Base-by-base conservation (phyloP, 2,113 vertebrate genomes). In the Dipodomys spectabilis region DNA sequence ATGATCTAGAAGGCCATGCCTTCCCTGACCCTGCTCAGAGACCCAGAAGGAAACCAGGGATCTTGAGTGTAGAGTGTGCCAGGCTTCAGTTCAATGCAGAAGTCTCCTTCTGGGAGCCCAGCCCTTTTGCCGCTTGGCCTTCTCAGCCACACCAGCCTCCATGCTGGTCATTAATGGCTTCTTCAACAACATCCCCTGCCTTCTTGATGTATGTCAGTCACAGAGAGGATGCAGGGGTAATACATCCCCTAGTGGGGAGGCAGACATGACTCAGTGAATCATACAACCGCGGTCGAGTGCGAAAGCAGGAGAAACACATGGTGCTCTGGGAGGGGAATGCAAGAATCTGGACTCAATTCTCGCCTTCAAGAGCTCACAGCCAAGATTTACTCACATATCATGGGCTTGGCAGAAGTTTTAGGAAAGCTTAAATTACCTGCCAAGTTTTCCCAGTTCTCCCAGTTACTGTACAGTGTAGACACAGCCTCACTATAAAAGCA, bases 1-100 rank as follows among this genome's bases (percentile, higher is more conserved):
- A 57, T 6, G 2, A 27, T 9, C 13, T 0, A 7, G n/a, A 13
- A n/a, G 20, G 6, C 45, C 5, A 10, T 0, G 2, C 22, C 30
- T 57, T 5, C 10, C 44, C 13, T 13, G 44, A 25, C 22, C 73
- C 44, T 12, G 45, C 0, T 0, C 1, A 10, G 44, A 35, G 64
- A 9, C n/a, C 32, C 73, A 27, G 8, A 49, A 84, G 78, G 44
- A 39, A 28, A 19, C 6, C 4, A n/a, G 81, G 44, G 83, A 44
- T 0, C n/a, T 10, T 25, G 81, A 57, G 7, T 32, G 3, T 5
- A 32, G 8, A 35, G 1, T 6, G 5, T 22, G 15, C 1, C 8
- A 16, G 39, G 19, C 16, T 35, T n/a, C 53, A 16, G 0, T 13
- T 15, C 6, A 10, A 22, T 5, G 18, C 4, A 35, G 39, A 15